These are phyloP conservation scores for Synaphobranchus kaupii DNA, from an alignment of 2,797 vertebrate genomes.

Conservation along the genomic window DNA sequence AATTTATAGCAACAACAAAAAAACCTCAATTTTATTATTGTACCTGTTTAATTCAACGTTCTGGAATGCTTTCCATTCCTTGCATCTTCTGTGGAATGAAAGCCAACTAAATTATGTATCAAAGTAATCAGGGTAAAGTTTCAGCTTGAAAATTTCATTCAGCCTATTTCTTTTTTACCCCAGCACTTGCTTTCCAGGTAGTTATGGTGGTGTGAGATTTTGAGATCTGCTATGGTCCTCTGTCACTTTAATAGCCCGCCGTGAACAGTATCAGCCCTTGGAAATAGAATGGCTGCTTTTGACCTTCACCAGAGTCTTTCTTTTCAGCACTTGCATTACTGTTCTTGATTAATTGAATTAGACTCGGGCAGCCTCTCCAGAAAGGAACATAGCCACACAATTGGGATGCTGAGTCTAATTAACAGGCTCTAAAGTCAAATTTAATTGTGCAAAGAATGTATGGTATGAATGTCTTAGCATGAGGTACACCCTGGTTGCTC, in stretches of 20 bases:
- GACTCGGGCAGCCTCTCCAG: neutral
- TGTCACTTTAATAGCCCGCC: slow-evolving; percentile 8
- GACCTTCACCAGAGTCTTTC: slow-evolving; percentile 19
- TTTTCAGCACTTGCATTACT: neutral
- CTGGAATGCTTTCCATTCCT: neutral
- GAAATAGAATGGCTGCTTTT: neutral
- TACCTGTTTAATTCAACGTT: neutral
- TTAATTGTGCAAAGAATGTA: neutral
- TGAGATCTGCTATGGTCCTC: neutral
- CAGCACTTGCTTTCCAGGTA: neutral
- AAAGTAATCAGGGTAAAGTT: neutral
- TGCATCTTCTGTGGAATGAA: neutral
- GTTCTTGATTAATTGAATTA: slow-evolving; percentile 21
- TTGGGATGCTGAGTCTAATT: slow-evolving; percentile 2
- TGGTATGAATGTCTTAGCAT: neutral
- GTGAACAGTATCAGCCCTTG: neutral
- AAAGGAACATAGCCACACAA: slow-evolving; percentile 7
- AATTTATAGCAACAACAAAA: neutral
- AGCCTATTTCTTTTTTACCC: neutral
- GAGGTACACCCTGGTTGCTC: neutral
- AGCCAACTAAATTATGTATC: neutral
- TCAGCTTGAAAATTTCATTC: neutral
- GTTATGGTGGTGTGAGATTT: neutral
- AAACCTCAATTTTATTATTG: neutral
- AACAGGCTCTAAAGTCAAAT: neutral